phyloP scores from a whole-genome alignment of 2,113 vertebrate genomes.

The Lampris megalopsis region DNA sequence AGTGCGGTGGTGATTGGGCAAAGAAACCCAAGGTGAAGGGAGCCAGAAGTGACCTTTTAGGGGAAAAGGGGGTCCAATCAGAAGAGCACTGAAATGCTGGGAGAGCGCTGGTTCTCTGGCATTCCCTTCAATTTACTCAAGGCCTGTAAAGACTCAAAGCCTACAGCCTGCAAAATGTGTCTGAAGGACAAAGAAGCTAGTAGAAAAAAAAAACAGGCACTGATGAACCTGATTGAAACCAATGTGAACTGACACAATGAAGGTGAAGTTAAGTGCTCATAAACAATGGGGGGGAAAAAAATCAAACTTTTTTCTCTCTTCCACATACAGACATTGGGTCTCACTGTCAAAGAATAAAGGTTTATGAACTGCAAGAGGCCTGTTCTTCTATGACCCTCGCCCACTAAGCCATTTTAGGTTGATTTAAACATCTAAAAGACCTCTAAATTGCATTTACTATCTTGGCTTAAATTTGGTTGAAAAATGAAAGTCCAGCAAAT shows the following conservation, averaged over 20 bases:
- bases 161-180: conserved; percentile 29
- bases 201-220: conserved; percentile 24
- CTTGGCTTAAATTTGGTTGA: no score
- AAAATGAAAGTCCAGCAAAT: no score
- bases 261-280: conserved; percentile 3
- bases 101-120: conserved; percentile 35
- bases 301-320: background rate
- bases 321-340: background rate
- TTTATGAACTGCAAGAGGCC: background rate
- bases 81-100: conserved; percentile 29
- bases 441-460: no score
- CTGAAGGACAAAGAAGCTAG: conserved; percentile 5
- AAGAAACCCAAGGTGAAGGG: conserved; percentile 5
- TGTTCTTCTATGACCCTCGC: background rate
- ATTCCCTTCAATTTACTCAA: conserved; percentile 49
- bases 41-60: conserved; percentile 61
- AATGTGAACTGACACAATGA: background rate
- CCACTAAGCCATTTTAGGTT: background rate
- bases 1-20: conserved; percentile 6
- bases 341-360: background rate
- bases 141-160: conserved; percentile 44
- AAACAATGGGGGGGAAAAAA: background rate
- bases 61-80: conserved; percentile 37
- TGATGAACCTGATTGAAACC: conserved; percentile 4
- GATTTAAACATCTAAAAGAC: no score